Base-by-base conservation (phyloP, 2,113 vertebrate genomes). In the Entelurus aequoreus region DNA sequence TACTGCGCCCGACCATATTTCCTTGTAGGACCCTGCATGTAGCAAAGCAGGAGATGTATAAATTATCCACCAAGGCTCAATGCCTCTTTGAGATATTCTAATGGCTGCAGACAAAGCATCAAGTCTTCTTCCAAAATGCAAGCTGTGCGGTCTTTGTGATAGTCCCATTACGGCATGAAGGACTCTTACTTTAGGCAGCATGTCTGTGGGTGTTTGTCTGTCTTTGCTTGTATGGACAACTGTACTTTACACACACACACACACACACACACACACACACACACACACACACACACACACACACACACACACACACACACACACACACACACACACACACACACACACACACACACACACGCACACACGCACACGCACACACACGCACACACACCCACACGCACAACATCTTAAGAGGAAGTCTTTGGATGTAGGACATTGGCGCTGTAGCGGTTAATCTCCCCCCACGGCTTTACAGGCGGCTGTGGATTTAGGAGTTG, bases 111-210 rank as follows among this genome's bases (percentile, higher is more conserved):
- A 84, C 77, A 86, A 86, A 83, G 69, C 76, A 84, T 79, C 76
- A 71, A 68, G 81, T 85, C 86, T 83, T 77, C 80, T 88, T 89
- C 87, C 85, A 84, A 88, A 87, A 88, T 44, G 65, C 82, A 87
- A 86, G 83, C 82, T 85, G 87, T 87, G 81, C 86, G 81, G 85
- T 88, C 86, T 84, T 86, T 88, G 85, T 89, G 84, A 89, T 91
- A 89, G 84, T 71, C 78, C 81, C 76, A 74, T 83, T 88, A 87
- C 78, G 74, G 82, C 84, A 84, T 84, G 83, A 89, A 87, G 83
- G 76, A 81, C 82, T 83, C 81, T 84, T 71, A 78, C 79, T 86
- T 87, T 81, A 78, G 82, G 79, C 83, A 77, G 81, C 78, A 80
- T 80, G 80, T 80, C 76, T 78, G 69, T 66, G 68, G 72, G 65